phyloP scores from a whole-genome alignment of 2,113 vertebrate genomes.

The Bos javanicus region DNA sequence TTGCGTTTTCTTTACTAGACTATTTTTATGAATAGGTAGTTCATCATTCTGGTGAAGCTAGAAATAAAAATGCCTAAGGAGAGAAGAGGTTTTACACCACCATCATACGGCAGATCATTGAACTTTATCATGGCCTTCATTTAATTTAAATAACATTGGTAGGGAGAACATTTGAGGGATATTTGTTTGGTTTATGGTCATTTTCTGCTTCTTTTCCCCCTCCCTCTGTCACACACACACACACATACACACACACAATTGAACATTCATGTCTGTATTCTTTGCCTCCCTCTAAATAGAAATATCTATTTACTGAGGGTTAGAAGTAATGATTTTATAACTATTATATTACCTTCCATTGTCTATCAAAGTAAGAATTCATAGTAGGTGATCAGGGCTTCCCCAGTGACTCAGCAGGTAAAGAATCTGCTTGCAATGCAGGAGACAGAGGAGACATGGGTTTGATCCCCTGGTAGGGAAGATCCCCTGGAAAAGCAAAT shows the following conservation, averaged over 20 bases:
- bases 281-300: background rate
- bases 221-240: background rate
- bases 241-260: background rate
- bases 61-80: background rate
- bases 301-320: background rate
- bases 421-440: background rate
- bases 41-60: constrained; percentile 24
- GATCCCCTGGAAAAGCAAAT: background rate
- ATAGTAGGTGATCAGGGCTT: background rate
- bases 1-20: background rate
- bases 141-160: background rate
- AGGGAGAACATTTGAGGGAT: background rate
- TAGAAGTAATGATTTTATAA: background rate
- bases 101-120: background rate
- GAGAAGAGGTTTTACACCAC: background rate
- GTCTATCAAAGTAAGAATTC: background rate
- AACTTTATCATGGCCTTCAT: background rate
- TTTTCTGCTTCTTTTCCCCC: background rate
- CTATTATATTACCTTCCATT: background rate
- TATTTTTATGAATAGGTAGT: constrained; percentile 47
- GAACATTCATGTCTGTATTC: background rate
- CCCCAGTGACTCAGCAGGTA: background rate
- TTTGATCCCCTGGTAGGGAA: background rate
- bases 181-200: background rate
- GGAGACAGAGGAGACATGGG: background rate